phyloP scores from a whole-genome alignment of 2,113 vertebrate species.

The Centropus unirufus region DNA sequence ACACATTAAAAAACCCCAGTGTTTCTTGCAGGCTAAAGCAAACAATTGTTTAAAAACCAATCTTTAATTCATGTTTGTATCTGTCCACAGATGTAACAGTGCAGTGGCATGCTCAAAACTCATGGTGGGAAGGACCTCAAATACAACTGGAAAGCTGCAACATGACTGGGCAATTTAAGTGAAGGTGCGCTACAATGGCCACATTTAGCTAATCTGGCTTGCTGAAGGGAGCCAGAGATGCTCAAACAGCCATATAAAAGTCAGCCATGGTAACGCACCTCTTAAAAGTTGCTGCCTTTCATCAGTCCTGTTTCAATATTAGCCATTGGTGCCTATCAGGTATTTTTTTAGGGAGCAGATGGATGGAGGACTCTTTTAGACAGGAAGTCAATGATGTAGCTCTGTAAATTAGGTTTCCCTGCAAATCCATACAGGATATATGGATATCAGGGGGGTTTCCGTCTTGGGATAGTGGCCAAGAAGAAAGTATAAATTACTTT shows the following conservation, averaged over 20 bases:
- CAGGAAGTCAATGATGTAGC: background rate
- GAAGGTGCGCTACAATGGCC: background rate
- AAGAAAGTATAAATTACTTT: background rate
- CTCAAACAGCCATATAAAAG: background rate
- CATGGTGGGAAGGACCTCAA: background rate
- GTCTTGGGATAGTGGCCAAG: background rate
- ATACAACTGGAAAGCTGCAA: background rate
- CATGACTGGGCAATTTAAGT: background rate
- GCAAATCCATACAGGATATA: background rate
- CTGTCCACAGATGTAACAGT: background rate
- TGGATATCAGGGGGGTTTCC: background rate
- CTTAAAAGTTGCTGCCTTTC: background rate
- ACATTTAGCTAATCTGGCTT: background rate
- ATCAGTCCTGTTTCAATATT: background rate
- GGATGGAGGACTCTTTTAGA: background rate
- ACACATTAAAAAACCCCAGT: background rate
- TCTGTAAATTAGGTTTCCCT: background rate
- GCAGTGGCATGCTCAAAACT: background rate
- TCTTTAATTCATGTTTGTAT: background rate
- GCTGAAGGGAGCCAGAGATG: background rate
- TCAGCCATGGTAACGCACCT: background rate
- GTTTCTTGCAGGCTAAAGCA: background rate
- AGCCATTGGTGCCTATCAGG: background rate
- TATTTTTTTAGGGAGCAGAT: background rate
- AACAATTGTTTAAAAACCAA: background rate